A percentile compares a stretch with the other conserved stretches of the same genome.
Conservation (phyloP, 2,113 vertebrate genomes). For the Colossoma macropomum region DNA sequence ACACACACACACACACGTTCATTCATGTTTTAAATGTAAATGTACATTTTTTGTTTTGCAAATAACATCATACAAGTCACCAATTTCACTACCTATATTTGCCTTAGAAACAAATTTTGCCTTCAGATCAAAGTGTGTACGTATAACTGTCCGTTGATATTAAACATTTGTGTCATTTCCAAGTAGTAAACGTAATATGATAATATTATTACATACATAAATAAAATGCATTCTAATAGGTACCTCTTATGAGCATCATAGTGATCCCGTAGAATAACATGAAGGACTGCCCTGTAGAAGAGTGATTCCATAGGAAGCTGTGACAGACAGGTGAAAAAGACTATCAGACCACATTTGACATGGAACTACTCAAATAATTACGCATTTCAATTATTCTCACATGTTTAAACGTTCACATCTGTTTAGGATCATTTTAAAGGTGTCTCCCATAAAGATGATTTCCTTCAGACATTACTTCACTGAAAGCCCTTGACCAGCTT, state of each 20-base stretch:
- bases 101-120: too few relatives aligned
- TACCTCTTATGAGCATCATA: slow-evolving; percentile 90
- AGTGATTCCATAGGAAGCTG: slow-evolving; percentile 94
- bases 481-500: not conserved
- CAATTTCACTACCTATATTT: too few relatives aligned
- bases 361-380: not conserved
- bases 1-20: too few relatives aligned
- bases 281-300: slow-evolving; percentile 95
- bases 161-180: too few relatives aligned
- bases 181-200: too few relatives aligned
- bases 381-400: not conserved
- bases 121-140: too few relatives aligned
- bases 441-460: not conserved
- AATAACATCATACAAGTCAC: too few relatives aligned
- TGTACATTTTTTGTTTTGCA: too few relatives aligned
- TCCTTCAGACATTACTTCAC: not conserved
- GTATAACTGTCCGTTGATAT: too few relatives aligned
- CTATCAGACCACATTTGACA: not conserved
- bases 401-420: not conserved
- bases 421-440: not conserved
- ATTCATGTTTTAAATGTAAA: too few relatives aligned
- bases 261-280: slow-evolving; percentile 91
- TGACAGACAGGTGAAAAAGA: slow-evolving; percentile 56
- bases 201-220: too few relatives aligned
- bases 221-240: not conserved